A percentile compares a stretch with the other conserved stretches of the same genome.
phyloP scores from a whole-genome alignment of 2,113 vertebrate genomes.

The Anolis carolinensis region DNA sequence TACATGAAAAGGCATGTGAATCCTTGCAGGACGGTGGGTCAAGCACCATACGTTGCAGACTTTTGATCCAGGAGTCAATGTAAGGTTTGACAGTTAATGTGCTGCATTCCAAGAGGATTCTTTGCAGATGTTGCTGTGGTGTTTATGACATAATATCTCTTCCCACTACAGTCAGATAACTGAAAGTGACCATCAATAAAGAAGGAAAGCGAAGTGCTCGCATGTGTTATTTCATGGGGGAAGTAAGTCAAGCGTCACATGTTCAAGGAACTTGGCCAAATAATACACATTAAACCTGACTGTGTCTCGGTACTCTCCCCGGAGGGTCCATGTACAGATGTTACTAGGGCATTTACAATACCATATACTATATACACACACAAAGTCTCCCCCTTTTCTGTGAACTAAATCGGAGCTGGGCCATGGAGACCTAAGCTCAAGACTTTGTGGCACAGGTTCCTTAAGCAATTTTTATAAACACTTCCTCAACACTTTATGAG shows the following conservation, averaged over 20 bases:
- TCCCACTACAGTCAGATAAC: slow-evolving; percentile 63
- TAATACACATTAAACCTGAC: slow-evolving; percentile 69
- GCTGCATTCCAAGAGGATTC: slow-evolving; percentile 53
- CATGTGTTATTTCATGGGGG: slow-evolving; percentile 75
- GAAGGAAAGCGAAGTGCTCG: slow-evolving; percentile 51
- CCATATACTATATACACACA: neutral
- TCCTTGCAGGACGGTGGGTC: slow-evolving; percentile 46
- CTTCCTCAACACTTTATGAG: slow-evolving; percentile 76
- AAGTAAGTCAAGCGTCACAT: slow-evolving; percentile 77
- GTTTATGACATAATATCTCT: slow-evolving; percentile 74
- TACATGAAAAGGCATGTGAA: slow-evolving; percentile 25
- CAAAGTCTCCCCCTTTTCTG: slow-evolving; percentile 56
- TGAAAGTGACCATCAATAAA: slow-evolving; percentile 68
- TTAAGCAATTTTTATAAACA: slow-evolving; percentile 77
- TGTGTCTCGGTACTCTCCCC: slow-evolving; percentile 64
- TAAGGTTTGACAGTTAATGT: slow-evolving; percentile 34
- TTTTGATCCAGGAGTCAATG: slow-evolving; percentile 51
- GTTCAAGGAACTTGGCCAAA: slow-evolving; percentile 72
- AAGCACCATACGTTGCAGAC: slow-evolving; percentile 34
- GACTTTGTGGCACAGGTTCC: slow-evolving; percentile 73
- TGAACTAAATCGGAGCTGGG: slow-evolving; percentile 72
- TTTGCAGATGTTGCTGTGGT: slow-evolving; percentile 66
- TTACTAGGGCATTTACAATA: slow-evolving; percentile 73
- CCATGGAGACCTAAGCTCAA: slow-evolving; percentile 67
- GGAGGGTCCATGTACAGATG: slow-evolving; percentile 74